Evolutionary conservation across 2,113 vertebrate genomes (phyloP).

Genomic region (Rhipidura dahli): DNA sequence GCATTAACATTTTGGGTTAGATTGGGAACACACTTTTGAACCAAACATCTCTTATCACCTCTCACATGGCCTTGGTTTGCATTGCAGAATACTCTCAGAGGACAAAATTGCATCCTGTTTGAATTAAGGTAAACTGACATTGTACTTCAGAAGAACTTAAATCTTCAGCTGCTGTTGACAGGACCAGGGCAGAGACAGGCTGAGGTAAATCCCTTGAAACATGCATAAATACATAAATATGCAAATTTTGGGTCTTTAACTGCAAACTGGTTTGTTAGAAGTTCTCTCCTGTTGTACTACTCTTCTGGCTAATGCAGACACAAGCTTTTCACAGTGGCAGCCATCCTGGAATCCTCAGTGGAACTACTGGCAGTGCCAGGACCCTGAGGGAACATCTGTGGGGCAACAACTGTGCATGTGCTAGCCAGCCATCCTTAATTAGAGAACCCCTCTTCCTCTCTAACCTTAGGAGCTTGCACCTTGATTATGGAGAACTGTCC

Average conservation of each 20-base stretch:
- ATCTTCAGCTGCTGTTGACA: neutral
- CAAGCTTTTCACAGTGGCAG: neutral
- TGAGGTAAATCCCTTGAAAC: neutral
- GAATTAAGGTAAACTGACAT: neutral
- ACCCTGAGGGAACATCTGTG: neutral
- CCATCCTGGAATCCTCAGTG: neutral
- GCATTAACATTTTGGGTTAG: neutral
- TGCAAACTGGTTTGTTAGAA: neutral
- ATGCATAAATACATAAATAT: neutral
- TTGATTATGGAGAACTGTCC: neutral
- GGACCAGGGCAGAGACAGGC: neutral
- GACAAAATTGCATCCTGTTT: neutral
- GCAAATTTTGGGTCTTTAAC: neutral
- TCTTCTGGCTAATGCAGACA: neutral
- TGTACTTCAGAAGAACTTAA: neutral
- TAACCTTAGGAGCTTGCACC: fast-evolving
- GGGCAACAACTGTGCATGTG: neutral
- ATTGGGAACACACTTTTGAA: neutral
- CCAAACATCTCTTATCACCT: neutral
- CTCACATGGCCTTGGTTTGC: neutral
- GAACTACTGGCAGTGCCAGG: neutral
- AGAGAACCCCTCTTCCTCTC: neutral
- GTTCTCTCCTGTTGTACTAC: neutral
- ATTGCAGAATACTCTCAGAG: neutral
- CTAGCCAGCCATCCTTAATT: neutral